phyloP scores from a whole-genome alignment of 2,888 invertebrate species.

The Drosophila anceps region DNA sequence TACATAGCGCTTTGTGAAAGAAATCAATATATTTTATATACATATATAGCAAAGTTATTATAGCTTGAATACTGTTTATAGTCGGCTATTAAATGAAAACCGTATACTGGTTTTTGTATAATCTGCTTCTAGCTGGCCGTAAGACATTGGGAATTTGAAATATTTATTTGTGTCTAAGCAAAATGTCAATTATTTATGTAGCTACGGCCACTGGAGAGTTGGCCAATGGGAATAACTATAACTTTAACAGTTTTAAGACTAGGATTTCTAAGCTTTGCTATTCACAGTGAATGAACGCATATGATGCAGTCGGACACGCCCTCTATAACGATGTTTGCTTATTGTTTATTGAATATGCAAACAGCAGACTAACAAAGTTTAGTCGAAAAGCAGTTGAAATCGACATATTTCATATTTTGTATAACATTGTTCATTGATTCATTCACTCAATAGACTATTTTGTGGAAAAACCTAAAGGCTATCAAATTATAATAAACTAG shows the following conservation, averaged over 20 bases:
- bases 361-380: not conserved
- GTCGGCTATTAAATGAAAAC: not conserved
- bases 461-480: not conserved
- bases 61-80: not conserved
- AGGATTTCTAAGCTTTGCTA: no score
- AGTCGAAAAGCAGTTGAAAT: not conserved
- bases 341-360: not conserved
- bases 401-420: not conserved
- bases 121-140: not conserved
- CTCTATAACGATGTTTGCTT: not conserved
- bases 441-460: not conserved
- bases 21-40: slow-evolving; percentile 15
- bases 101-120: not conserved
- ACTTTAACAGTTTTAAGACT: not conserved
- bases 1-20: not conserved
- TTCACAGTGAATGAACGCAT: not conserved
- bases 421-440: not conserved
- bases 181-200: not conserved
- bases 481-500: not conserved
- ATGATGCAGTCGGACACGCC: not conserved
- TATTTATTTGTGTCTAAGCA: not conserved
- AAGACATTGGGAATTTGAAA: not conserved
- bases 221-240: not conserved
- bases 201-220: not conserved
- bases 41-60: not conserved